These are phyloP conservation scores for Lepidochitona cinerea DNA, from an alignment of 2,888 invertebrate genomes.

Conservation along the genomic window DNA sequence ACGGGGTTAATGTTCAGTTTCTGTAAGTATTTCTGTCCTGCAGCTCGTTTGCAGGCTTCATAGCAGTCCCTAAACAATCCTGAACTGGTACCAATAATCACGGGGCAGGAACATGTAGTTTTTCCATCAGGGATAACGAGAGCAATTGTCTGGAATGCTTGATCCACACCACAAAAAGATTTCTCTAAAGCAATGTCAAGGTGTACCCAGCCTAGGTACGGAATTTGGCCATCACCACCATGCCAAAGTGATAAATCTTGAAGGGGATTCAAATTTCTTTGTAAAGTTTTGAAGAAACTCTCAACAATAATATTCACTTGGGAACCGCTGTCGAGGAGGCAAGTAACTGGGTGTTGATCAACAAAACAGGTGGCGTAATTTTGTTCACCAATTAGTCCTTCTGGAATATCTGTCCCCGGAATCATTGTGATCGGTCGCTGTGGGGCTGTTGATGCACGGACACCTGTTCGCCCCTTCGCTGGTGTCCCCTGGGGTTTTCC, in stretches of 20 bases:
- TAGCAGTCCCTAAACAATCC: not conserved
- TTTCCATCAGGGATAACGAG: not conserved
- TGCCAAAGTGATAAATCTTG: not conserved
- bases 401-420: not conserved
- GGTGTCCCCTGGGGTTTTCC: not conserved
- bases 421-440: not conserved
- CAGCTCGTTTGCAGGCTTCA: not conserved
- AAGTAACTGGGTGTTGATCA: not conserved
- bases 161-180: not conserved
- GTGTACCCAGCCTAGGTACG: not conserved
- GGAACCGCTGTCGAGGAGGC: not conserved
- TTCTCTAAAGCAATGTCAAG: not conserved
- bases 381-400: conserved; percentile 6
- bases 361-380: not conserved
- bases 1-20: not conserved
- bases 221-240: not conserved
- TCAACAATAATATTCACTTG: not conserved
- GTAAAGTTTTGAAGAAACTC: not conserved
- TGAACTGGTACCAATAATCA: not conserved
- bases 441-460: not conserved
- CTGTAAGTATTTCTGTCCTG: not conserved
- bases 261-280: not conserved
- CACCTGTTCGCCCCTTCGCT: not conserved
- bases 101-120: not conserved
- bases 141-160: not conserved